Evolutionary conservation across 2,797 vertebrate species (phyloP).

Genomic region (Manis crassicaudata): DNA sequence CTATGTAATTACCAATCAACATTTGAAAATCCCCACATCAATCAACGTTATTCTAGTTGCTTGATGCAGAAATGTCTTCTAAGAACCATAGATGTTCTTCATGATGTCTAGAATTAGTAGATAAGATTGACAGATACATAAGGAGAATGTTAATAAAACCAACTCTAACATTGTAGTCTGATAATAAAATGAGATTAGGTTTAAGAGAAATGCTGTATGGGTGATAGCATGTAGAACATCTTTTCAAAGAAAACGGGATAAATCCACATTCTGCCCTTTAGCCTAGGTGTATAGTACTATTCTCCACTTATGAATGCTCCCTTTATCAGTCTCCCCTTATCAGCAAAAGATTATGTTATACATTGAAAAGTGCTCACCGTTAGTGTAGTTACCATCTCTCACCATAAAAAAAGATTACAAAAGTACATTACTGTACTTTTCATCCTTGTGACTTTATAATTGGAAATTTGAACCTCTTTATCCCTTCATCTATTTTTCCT

Average conservation of each 20-base stretch:
- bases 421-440: too few relatives aligned
- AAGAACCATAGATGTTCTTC: neutral
- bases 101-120: neutral
- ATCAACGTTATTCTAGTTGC: neutral
- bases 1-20: neutral
- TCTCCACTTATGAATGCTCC: neutral
- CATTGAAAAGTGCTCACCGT: too few relatives aligned
- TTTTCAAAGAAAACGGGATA: neutral
- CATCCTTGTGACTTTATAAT: too few relatives aligned
- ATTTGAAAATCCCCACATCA: neutral
- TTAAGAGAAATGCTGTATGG: neutral
- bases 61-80: neutral
- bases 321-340: neutral
- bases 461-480: too few relatives aligned
- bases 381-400: too few relatives aligned
- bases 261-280: neutral
- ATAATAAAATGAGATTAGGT: neutral
- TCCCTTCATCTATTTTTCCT: too few relatives aligned
- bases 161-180: neutral
- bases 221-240: neutral
- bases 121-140: neutral
- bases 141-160: neutral
- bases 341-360: neutral
- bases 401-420: too few relatives aligned
- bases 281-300: rapidly evolving